Evolutionary conservation across 2,797 vertebrate species (phyloP), one percentile per base, ranked within the genome.

Genomic region (Channa striata): DNA sequence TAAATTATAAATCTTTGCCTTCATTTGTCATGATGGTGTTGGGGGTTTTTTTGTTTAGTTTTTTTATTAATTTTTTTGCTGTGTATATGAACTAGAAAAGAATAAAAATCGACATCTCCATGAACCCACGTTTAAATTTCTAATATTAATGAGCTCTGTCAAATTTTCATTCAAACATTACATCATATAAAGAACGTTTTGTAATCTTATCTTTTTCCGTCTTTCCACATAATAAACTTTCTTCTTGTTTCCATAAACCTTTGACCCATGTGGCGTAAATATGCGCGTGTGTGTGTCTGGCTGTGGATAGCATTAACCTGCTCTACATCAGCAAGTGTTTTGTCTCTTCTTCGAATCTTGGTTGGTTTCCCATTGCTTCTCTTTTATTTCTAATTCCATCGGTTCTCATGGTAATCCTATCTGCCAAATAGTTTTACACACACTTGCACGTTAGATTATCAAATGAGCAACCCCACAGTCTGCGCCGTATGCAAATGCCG

Each of bases 281-380:
- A 66, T 57, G 37, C 2, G 20, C 46, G 14, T 48, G 20, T 71
- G 20, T 71, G 59, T 59, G 37, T 79, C 60, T 60, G 54, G 44
- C 69, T 67, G 68, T 68, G 57, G 54, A 73, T 49, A 57, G 34
- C 57, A 75, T 79, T 72, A 81, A 87, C 76, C 78, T 84, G 80
- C 40, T 69, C 80, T 85, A 77, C 78, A 61, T 89, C 79, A 82
- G 56, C 63, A 61, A 74, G 67, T 83, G 87, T 89, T 88, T 86
- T 88, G 84, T 87, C 85, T 90, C 62, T 66, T 68, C 64, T 75
- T 43, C 63, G 68, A 66, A 57, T 47, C 78, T 79, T 85, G 83
- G 82, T 82, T 56, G 49, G 14, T 37, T 83, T 89, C 59, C 77
- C 67, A 23, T 68, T 72, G 23, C 5, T 53, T 67, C 70, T 30